These are phyloP conservation scores for Netelia inedita DNA, from an alignment of 2,888 invertebrate genomes.

Conservation along the genomic window DNA sequence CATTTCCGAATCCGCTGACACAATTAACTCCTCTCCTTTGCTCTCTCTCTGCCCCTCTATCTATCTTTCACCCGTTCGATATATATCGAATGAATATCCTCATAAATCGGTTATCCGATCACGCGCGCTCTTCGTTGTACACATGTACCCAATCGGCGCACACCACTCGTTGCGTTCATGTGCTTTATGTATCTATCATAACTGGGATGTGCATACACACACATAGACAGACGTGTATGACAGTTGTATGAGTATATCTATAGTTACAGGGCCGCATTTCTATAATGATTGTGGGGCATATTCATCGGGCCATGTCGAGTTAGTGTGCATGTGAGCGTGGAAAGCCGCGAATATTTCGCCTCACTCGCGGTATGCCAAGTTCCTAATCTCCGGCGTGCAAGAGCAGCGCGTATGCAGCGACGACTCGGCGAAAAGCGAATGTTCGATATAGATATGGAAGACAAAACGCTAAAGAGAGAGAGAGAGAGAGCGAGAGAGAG, in stretches of 20 bases:
- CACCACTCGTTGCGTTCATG: background rate
- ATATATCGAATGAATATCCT: constrained; percentile 55
- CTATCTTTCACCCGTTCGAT: background rate
- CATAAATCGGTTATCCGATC: constrained; percentile 59
- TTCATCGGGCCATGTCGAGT: constrained; percentile 32
- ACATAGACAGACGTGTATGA: too few species aligned
- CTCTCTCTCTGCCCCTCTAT: background rate
- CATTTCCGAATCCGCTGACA: constrained; percentile 24
- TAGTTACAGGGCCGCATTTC: background rate
- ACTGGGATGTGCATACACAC: too few species aligned
- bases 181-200: background rate
- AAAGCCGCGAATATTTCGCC: constrained; percentile 66
- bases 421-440: constrained; percentile 20
- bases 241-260: too few species aligned
- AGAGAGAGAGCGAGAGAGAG: background rate
- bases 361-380: constrained; percentile 63
- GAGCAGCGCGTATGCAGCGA: constrained; percentile 38
- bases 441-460: background rate
- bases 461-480: constrained; percentile 6
- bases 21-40: constrained; percentile 21
- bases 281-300: constrained; percentile 47
- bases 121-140: constrained; percentile 59
- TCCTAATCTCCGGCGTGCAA: constrained; percentile 70
- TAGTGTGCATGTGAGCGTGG: constrained; percentile 40
- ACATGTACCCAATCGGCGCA: background rate